A percentile compares a stretch with the other conserved stretches of the same genome.
phyloP scores from a whole-genome alignment of 1,140 invertebrate genomes.

The Agraylea sexmaculata region DNA sequence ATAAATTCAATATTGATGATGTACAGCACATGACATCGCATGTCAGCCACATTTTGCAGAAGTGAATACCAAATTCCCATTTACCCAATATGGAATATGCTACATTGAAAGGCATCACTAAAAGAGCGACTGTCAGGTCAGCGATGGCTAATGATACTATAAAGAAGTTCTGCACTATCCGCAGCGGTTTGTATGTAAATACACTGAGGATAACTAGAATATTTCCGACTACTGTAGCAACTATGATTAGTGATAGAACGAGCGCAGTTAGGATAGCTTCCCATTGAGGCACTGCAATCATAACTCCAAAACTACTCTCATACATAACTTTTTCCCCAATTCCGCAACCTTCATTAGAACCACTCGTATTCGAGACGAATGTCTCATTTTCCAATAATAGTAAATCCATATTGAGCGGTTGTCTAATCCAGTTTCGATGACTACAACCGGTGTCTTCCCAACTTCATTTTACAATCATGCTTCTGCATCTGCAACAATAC shows the following conservation, averaged over 20 bases:
- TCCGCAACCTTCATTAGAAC: constrained; percentile 30
- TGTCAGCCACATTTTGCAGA: constrained; percentile 94
- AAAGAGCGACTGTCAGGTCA: constrained; percentile 89
- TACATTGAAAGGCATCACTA: constrained; percentile 95
- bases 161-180: constrained; percentile 97
- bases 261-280: constrained; percentile 65
- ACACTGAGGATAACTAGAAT: constrained; percentile 91
- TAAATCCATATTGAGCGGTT: too few species aligned
- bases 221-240: constrained; percentile 89
- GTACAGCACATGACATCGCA: constrained; percentile 95
- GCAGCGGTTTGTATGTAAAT: constrained; percentile 89
- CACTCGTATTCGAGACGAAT: background rate
- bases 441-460: too few species aligned
- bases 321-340: constrained; percentile 37
- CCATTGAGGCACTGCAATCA: constrained; percentile 65
- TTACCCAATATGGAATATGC: constrained; percentile 79
- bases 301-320: constrained; percentile 47
- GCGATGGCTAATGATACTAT: constrained; percentile 96
- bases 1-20: constrained; percentile 91
- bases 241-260: constrained; percentile 67
- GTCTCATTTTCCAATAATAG: too few species aligned
- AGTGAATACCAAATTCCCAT: constrained; percentile 82
- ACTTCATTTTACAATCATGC: too few species aligned
- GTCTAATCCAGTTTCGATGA: too few species aligned
- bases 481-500: too few species aligned